Conservation (phyloP, 1,140 invertebrate genomes). For the Centruroides vittatus region DNA sequence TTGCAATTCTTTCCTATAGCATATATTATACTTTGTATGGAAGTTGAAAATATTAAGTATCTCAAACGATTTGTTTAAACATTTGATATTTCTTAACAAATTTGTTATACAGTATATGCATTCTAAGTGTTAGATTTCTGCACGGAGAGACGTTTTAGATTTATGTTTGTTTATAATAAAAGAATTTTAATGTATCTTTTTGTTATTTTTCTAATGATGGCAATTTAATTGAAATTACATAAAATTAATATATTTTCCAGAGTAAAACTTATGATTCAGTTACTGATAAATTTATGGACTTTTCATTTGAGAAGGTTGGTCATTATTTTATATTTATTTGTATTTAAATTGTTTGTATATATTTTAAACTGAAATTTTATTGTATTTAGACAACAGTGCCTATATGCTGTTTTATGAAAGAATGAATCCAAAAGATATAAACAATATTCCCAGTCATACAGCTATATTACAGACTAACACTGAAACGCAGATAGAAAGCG, state of each 20-base stretch:
- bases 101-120: too few species aligned
- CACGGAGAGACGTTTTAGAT: too few species aligned
- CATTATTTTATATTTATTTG: background rate
- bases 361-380: background rate
- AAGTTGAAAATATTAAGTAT: too few species aligned
- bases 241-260: slow-evolving; percentile 34
- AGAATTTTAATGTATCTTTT: too few species aligned
- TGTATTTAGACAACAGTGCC: slow-evolving; percentile 63
- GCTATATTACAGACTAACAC: slow-evolving; percentile 19
- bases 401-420: slow-evolving; percentile 95
- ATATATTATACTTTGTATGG: too few species aligned
- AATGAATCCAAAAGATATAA: slow-evolving; percentile 11
- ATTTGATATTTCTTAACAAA: too few species aligned
- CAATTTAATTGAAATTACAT: too few species aligned
- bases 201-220: too few species aligned
- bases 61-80: too few species aligned
- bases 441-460: background rate
- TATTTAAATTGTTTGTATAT: background rate
- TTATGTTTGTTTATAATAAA: too few species aligned
- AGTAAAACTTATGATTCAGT: slow-evolving; percentile 93
- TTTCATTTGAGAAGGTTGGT: slow-evolving; percentile 74
- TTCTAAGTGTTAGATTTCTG: too few species aligned
- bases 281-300: slow-evolving; percentile 93
- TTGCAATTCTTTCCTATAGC: too few species aligned
- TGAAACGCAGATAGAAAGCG: slow-evolving; percentile 18